Evolutionary conservation across 2,797 vertebrate genomes (phyloP).

Genomic region (Pristis pectinata): DNA sequence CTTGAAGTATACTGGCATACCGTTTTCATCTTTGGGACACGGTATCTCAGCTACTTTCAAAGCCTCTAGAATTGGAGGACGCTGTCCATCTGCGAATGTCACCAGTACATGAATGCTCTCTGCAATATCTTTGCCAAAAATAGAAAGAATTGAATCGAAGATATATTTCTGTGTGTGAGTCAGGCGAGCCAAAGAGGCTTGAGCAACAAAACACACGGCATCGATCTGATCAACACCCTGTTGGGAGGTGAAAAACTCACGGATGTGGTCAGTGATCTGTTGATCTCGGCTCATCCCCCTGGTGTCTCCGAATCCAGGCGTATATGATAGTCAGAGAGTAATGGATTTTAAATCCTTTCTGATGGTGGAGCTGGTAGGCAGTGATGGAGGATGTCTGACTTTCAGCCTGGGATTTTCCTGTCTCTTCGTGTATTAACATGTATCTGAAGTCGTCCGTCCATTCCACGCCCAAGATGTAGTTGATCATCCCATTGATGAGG

Average conservation of each 20-base stretch:
- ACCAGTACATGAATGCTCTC: conserved; percentile 15
- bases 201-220: conserved; percentile 3
- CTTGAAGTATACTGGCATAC: conserved; percentile 4
- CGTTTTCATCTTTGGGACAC: neutral
- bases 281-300: neutral
- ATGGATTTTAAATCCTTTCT: neutral
- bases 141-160: conserved; percentile 25
- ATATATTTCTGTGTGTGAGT: neutral
- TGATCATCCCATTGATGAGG: conserved; percentile 27
- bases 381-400: conserved; percentile 28
- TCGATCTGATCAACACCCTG: neutral
- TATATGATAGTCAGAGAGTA: conserved; percentile 22
- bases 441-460: conserved; percentile 20
- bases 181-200: neutral
- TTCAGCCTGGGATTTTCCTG: conserved; percentile 18
- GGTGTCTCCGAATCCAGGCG: neutral
- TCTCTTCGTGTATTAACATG: neutral
- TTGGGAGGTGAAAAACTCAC: neutral
- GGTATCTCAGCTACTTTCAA: neutral
- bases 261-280: neutral
- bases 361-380: neutral
- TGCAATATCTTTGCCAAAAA: conserved; percentile 31
- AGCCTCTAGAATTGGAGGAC: conserved; percentile 6
- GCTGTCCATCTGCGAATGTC: neutral
- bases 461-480: conserved; percentile 20